Evolutionary conservation across 2,797 vertebrate genomes (phyloP).

Genomic region (Eulemur coronatus): DNA sequence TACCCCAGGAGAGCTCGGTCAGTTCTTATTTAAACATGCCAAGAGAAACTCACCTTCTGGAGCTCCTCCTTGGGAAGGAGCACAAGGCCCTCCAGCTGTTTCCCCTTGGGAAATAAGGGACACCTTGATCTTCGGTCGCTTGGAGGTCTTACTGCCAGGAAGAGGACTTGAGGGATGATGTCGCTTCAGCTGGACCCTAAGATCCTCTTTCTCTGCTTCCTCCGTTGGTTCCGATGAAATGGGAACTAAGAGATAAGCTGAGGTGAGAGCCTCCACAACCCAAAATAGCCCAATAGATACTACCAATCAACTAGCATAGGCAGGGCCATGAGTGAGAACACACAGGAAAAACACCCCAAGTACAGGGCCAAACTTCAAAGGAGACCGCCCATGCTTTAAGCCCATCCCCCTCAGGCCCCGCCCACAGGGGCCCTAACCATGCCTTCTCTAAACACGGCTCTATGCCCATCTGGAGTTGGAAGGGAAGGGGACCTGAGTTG

Average conservation of each 20-base stretch:
- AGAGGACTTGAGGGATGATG: conserved; percentile 92
- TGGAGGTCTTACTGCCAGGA: conserved; percentile 88
- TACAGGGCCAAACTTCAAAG: neutral
- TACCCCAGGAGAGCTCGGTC: neutral
- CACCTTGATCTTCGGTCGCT: conserved; percentile 98
- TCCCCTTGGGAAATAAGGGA: conserved; percentile 96
- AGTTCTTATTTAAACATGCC: neutral
- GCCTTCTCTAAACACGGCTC: neutral
- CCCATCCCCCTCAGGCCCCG: neutral
- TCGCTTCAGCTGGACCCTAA: conserved; percentile 91
- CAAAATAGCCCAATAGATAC: neutral
- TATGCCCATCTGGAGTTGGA: neutral
- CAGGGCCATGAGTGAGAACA: neutral
- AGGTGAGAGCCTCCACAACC: conserved; percentile 14
- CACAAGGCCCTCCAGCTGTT: conserved; percentile 83
- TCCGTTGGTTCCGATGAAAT: conserved; percentile 92
- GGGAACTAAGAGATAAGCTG: conserved; percentile 87
- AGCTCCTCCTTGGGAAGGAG: conserved; percentile 79
- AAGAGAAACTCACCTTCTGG: conserved; percentile 89
- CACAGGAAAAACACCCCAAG: neutral
- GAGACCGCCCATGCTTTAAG: neutral
- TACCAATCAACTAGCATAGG: neutral
- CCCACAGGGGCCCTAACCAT: neutral
- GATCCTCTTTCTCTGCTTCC: conserved; percentile 91
- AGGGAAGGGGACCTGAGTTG: neutral